Evolutionary conservation across 2,113 vertebrate species (phyloP).

Genomic region (Condylura cristata): DNA sequence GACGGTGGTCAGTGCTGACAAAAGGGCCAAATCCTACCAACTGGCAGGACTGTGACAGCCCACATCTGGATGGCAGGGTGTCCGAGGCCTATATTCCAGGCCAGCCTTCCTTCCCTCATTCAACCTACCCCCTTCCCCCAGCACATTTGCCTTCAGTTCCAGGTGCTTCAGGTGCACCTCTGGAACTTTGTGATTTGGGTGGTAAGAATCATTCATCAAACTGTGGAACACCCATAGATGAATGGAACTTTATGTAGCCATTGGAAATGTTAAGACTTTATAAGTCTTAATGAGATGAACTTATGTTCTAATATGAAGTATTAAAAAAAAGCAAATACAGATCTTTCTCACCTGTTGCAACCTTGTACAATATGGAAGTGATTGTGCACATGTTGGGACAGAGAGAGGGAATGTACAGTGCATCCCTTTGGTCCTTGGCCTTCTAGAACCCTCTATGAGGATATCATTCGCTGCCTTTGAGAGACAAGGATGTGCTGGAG

Average conservation of each 20-base stretch:
- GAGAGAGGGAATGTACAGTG: not conserved
- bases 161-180: not conserved
- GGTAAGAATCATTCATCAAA: not conserved
- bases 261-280: not conserved
- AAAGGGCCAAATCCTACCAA: conserved; percentile 70
- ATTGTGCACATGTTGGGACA: not conserved
- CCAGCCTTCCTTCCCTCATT: not conserved
- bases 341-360: not conserved
- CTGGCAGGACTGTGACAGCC: conserved; percentile 67
- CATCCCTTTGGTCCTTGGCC: not conserved
- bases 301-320: not conserved
- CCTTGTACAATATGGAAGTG: not conserved
- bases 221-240: not conserved
- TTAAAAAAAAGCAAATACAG: not conserved
- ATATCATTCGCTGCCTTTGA: not conserved
- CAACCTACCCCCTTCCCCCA: rapidly evolving
- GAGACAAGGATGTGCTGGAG: not conserved
- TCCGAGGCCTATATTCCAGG: not conserved
- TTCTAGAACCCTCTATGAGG: not conserved
- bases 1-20: conserved; percentile 78
- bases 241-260: not conserved
- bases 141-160: not conserved
- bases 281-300: not conserved
- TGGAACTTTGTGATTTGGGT: not conserved
- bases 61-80: conserved; percentile 51